Evolutionary conservation across 2,113 vertebrate species (phyloP).

Genomic region (Scortum barcoo): DNA sequence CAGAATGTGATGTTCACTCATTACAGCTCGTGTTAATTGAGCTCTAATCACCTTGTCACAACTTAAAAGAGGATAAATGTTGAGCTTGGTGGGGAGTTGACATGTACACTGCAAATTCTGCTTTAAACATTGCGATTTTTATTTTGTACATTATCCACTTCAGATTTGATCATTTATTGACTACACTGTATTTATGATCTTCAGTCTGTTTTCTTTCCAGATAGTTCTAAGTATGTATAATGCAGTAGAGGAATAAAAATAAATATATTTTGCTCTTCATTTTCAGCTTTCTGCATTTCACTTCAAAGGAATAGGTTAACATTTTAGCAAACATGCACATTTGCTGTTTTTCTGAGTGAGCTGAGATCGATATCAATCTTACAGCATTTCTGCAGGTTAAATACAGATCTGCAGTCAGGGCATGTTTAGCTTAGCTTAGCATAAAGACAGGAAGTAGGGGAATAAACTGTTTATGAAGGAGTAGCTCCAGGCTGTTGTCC

Average conservation of each 20-base stretch:
- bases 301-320: background rate
- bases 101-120: background rate
- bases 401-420: background rate
- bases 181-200: background rate
- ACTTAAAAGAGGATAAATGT: conserved; percentile 18
- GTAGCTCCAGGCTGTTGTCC: background rate
- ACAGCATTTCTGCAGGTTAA: background rate
- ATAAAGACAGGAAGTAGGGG: background rate
- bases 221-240: background rate
- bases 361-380: background rate
- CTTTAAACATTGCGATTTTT: background rate
- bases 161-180: background rate
- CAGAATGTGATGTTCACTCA: conserved; percentile 15
- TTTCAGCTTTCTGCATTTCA: background rate
- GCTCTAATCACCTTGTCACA: conserved; percentile 54
- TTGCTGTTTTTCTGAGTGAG: background rate
- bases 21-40: conserved; percentile 44
- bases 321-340: background rate
- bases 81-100: background rate
- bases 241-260: background rate
- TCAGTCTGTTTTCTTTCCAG: background rate
- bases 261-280: background rate
- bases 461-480: background rate
- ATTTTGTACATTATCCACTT: background rate
- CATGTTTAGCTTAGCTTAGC: background rate